Conservation (phyloP, 2,888 invertebrate species). For the Synergus umbraculus region DNA sequence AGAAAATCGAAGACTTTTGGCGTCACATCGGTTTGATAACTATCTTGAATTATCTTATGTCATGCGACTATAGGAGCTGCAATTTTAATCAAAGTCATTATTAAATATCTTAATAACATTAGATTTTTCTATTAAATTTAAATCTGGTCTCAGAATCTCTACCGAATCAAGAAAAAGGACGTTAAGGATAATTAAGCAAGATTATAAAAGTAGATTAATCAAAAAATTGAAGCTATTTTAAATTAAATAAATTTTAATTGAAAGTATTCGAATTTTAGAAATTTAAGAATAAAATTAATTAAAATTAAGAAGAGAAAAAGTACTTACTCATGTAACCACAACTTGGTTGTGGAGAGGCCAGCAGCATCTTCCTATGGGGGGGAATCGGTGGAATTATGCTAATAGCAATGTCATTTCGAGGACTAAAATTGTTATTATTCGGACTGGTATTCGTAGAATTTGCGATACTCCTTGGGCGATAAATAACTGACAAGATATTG, state of each 20-base stretch:
- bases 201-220: too few species aligned
- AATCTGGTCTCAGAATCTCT: background rate
- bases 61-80: slow-evolving; percentile 33
- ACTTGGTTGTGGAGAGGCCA: slow-evolving; percentile 68
- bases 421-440: slow-evolving; percentile 46
- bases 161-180: too few species aligned
- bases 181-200: too few species aligned
- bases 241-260: too few species aligned
- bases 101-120: background rate
- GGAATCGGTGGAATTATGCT: slow-evolving; percentile 70
- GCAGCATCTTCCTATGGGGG: slow-evolving; percentile 69
- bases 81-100: slow-evolving; percentile 9
- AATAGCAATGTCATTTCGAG: slow-evolving; percentile 69
- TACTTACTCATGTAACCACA: slow-evolving; percentile 69
- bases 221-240: too few species aligned
- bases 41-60: background rate
- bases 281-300: background rate
- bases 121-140: background rate
- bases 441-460: slow-evolving; percentile 8
- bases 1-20: background rate
- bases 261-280: background rate
- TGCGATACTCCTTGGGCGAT: background rate
- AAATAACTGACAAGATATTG: slow-evolving; percentile 57
- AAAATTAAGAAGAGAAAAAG: background rate
- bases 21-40: background rate